Percentiles rank a stretch among this genome's conserved stretches.
Evolutionary conservation across 2,888 invertebrate species (phyloP).

Genomic region (Blera fallax): DNA sequence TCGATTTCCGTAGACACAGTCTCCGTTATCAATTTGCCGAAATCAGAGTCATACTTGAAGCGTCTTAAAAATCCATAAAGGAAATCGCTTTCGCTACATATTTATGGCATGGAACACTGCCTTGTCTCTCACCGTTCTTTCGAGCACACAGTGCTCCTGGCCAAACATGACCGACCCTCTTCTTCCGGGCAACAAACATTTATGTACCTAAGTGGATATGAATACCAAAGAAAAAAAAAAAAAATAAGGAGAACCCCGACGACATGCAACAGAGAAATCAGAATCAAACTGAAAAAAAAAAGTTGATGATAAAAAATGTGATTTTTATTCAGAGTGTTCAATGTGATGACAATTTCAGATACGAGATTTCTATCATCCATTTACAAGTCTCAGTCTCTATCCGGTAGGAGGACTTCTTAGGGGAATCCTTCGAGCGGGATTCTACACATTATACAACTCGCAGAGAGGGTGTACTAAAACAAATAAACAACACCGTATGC

Average conservation of each 20-base stretch:
- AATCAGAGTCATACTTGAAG: constrained; percentile 71
- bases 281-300: constrained; percentile 21
- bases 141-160: constrained; percentile 7
- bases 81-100: constrained; percentile 67
- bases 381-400: constrained; percentile 61
- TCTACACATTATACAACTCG: constrained; percentile 26
- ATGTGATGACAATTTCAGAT: constrained; percentile 72
- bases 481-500: constrained; percentile 59
- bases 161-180: constrained; percentile 63
- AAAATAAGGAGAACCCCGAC: constrained; percentile 20
- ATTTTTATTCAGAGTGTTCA: constrained; percentile 73
- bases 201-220: constrained; percentile 64
- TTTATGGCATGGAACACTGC: constrained; percentile 46
- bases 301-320: constrained; percentile 71
- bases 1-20: constrained; percentile 72
- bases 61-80: constrained; percentile 72
- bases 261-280: constrained; percentile 64
- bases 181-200: constrained; percentile 44
- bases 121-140: constrained; percentile 8
- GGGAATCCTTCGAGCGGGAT: constrained; percentile 11
- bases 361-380: constrained; percentile 70
- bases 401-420: constrained; percentile 18
- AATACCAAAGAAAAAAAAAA: no score
- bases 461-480: constrained; percentile 29
- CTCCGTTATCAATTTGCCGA: constrained; percentile 68